phyloP scores from a whole-genome alignment of 2,797 vertebrate genomes.

The Tapera naevia region DNA sequence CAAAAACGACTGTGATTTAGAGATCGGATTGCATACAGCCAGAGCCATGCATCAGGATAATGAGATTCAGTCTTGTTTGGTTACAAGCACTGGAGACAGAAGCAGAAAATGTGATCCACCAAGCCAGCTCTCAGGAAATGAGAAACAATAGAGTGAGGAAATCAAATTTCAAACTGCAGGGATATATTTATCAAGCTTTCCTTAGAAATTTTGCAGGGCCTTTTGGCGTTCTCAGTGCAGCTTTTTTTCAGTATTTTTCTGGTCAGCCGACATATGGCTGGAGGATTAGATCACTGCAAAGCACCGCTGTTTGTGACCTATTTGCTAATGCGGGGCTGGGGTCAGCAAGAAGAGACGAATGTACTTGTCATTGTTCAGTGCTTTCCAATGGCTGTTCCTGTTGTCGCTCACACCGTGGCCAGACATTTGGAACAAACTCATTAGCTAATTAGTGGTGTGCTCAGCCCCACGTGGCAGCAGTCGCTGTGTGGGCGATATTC shows the following conservation, averaged over 20 bases:
- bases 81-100: constrained; percentile 58
- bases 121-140: constrained; percentile 53
- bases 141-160: constrained; percentile 64
- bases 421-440: constrained; percentile 50
- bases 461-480: background rate
- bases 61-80: constrained; percentile 55
- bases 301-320: constrained; percentile 52
- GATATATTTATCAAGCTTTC: constrained; percentile 52
- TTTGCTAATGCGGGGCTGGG: constrained; percentile 49
- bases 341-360: background rate
- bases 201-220: constrained; percentile 4
- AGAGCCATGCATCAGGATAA: constrained; percentile 52
- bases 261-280: constrained; percentile 53
- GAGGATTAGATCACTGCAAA: constrained; percentile 57
- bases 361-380: background rate
- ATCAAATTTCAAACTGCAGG: constrained; percentile 47
- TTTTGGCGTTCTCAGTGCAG: background rate
- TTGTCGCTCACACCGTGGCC: background rate
- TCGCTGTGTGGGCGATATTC: background rate
- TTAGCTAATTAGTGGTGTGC: constrained; percentile 59
- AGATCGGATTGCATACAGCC: constrained; percentile 37
- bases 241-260: background rate
- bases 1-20: constrained; percentile 50
- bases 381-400: background rate
- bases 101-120: constrained; percentile 57